Conservation (phyloP, 2,888 invertebrate species). For the Zygaena filipendulae region DNA sequence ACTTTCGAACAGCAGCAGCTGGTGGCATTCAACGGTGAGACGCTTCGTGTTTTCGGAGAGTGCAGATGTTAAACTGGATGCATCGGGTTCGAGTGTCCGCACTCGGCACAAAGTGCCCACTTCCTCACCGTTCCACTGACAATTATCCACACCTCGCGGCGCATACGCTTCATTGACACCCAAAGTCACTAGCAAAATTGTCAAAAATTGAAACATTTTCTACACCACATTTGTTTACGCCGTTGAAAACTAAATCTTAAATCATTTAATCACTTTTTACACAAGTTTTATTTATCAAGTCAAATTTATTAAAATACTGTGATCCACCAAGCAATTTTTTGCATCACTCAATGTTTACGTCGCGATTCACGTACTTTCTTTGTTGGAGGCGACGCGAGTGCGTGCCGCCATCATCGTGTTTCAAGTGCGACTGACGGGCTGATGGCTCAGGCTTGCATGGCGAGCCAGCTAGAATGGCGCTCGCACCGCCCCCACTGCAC, state of each 20-base stretch:
- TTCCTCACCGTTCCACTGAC: slow-evolving; percentile 56
- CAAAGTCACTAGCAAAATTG: slow-evolving; percentile 62
- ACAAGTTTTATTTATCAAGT: too few relatives aligned
- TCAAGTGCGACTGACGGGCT: slow-evolving; percentile 47
- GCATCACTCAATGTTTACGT: too few relatives aligned
- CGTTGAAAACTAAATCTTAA: slow-evolving; percentile 25
- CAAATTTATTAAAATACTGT: too few relatives aligned
- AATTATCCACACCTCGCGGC: slow-evolving; percentile 50
- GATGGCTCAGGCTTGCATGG: slow-evolving; percentile 29
- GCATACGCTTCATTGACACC: slow-evolving; percentile 56
- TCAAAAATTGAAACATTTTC: slow-evolving; percentile 63
- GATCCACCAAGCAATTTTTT: too few relatives aligned
- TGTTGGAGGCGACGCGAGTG: slow-evolving; percentile 37
- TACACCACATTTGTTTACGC: slow-evolving; percentile 54
- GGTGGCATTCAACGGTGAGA: slow-evolving; percentile 81
- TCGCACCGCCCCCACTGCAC: slow-evolving; percentile 41
- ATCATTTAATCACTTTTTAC: too few relatives aligned
- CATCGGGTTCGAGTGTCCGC: slow-evolving; percentile 75
- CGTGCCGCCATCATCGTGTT: slow-evolving; percentile 53
- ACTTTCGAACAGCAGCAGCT: slow-evolving; percentile 83
- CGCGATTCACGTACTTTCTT: slow-evolving; percentile 42
- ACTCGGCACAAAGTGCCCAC: slow-evolving; percentile 73
- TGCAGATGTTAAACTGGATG: slow-evolving; percentile 71
- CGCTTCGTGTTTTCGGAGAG: slow-evolving; percentile 77
- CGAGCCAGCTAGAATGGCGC: slow-evolving; percentile 46